Conservation (phyloP, 2,113 vertebrate genomes). For the Stercorarius parasiticus region DNA sequence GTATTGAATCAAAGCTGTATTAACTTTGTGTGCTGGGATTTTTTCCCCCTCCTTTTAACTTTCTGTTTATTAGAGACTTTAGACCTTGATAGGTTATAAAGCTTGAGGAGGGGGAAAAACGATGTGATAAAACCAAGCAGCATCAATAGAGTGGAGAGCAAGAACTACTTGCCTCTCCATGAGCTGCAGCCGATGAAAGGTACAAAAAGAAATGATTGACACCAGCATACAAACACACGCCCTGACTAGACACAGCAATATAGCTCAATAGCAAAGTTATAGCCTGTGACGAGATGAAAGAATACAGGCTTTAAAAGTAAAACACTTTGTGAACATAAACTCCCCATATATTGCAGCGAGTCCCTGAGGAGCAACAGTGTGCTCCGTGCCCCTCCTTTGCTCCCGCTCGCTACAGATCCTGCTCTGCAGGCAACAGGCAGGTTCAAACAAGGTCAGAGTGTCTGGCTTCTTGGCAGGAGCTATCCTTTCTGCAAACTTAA, state of each 20-base stretch:
- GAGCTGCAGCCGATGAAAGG: neutral
- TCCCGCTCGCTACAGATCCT: neutral
- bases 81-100: constrained; percentile 52
- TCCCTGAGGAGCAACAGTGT: constrained; percentile 39
- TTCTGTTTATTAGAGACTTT: constrained; percentile 36
- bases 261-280: constrained; percentile 51
- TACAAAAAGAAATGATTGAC: constrained; percentile 59
- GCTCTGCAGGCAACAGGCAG: constrained; percentile 24
- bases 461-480: constrained; percentile 61
- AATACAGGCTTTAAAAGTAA: constrained; percentile 61
- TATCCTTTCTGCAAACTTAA: constrained; percentile 57
- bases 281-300: constrained; percentile 59
- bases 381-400: neutral
- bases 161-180: constrained; percentile 15
- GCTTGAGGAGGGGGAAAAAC: neutral
- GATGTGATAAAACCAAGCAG: constrained; percentile 52
- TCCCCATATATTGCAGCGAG: neutral
- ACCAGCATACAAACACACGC: constrained; percentile 30
- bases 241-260: constrained; percentile 60
- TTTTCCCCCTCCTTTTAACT: neutral
- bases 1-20: neutral
- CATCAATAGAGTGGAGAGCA: constrained; percentile 31
- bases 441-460: constrained; percentile 65
- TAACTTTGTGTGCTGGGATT: neutral
- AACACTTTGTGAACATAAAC: constrained; percentile 55